Conservation (phyloP, 2,888 invertebrate genomes). For the Isoperla grammatica region DNA sequence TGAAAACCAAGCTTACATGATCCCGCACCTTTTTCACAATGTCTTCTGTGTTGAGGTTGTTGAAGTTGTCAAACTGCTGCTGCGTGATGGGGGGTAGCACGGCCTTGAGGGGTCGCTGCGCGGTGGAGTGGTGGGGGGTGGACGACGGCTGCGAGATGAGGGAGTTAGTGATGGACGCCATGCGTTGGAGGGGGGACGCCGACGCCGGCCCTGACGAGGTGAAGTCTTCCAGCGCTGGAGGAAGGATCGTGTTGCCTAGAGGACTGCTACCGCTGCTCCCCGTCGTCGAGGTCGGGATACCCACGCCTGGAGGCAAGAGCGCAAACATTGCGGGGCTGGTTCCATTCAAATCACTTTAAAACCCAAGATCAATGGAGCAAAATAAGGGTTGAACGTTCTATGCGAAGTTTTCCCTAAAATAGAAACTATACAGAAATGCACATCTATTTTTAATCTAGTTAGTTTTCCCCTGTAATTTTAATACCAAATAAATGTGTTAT, state of each 20-base stretch:
- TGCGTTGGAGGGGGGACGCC: conserved; percentile 90
- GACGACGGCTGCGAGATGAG: conserved; percentile 85
- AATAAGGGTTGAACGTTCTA: too few species aligned
- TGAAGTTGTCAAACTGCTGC: conserved; percentile 97
- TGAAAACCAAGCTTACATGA: conserved; percentile 20
- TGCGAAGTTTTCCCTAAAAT: too few species aligned
- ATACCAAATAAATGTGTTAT: too few species aligned
- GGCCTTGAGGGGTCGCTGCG: conserved; percentile 88
- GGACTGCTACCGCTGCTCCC: conserved; percentile 75
- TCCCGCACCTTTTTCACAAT: conserved; percentile 76
- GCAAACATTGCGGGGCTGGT: too few species aligned
- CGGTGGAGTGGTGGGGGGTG: conserved; percentile 76
- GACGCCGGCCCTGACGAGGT: conserved; percentile 61
- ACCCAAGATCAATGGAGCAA: too few species aligned
- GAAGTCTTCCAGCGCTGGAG: conserved; percentile 76
- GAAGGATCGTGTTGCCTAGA: conserved; percentile 73
- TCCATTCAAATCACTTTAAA: too few species aligned
- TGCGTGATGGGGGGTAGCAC: conserved; percentile 97
- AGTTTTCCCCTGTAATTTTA: too few species aligned
- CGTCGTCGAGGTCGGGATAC: conserved; percentile 11
- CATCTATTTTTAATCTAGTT: too few species aligned
- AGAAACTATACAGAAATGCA: too few species aligned
- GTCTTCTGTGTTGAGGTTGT: conserved; percentile 96
- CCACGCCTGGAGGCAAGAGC: neutral
- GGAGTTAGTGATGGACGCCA: conserved; percentile 97